Conservation (phyloP, 2,113 vertebrate species). For the Cervus canadensis region DNA sequence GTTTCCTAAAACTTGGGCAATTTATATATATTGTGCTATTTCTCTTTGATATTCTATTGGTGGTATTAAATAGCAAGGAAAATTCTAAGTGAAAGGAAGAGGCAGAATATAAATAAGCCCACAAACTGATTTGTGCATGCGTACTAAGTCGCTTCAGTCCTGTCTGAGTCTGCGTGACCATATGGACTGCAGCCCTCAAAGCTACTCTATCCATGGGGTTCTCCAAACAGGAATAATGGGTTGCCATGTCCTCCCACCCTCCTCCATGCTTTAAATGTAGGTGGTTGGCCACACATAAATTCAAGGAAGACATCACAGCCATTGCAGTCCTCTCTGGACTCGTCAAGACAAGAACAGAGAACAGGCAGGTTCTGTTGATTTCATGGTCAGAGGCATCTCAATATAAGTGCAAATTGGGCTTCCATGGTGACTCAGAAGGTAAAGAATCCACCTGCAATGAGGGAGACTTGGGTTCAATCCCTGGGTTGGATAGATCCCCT, state of each 20-base stretch:
- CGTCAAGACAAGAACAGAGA: not conserved
- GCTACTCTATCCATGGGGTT: not conserved
- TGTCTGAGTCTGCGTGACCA: not conserved
- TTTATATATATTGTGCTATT: not conserved
- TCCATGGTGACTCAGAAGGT: not conserved
- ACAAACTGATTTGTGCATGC: not conserved
- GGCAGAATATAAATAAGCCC: not conserved
- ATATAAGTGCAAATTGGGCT: not conserved
- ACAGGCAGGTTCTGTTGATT: not conserved
- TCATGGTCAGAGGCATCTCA: not conserved
- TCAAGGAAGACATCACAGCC: not conserved
- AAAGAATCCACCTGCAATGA: not conserved
- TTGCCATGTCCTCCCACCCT: not conserved
- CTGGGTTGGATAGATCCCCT: not conserved
- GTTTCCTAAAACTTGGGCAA: not conserved
- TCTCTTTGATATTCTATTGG: not conserved
- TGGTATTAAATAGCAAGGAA: not conserved
- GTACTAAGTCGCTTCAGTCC: not conserved
- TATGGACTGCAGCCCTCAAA: not conserved
- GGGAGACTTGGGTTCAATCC: not conserved
- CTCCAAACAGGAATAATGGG: not conserved
- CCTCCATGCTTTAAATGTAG: not conserved
- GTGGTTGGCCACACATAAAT: not conserved
- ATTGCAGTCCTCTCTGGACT: not conserved
- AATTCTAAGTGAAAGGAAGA: not conserved